Conservation (phyloP, 2,888 invertebrate genomes). For the Stictocephala bisonia region DNA sequence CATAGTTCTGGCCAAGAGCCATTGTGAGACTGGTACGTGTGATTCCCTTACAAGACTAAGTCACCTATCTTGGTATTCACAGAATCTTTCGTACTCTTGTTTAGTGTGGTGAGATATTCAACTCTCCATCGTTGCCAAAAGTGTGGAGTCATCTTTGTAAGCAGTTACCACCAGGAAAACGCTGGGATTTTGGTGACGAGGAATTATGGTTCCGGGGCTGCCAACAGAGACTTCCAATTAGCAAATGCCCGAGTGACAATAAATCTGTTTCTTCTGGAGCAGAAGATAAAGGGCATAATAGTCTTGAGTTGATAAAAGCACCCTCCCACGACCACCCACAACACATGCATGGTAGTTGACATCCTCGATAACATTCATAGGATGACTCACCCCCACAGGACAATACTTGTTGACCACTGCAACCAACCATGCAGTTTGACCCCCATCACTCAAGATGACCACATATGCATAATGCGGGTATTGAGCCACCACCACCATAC, state of each 20-base stretch:
- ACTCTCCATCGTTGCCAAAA: slow-evolving; percentile 59
- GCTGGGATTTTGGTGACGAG: slow-evolving; percentile 46
- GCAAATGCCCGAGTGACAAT: slow-evolving; percentile 61
- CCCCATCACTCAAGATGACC: too few relatives aligned
- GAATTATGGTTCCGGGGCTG: slow-evolving; percentile 56
- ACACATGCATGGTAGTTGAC: too few relatives aligned
- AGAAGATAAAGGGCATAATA: slow-evolving; percentile 56
- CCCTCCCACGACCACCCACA: too few relatives aligned
- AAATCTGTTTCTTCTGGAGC: slow-evolving; percentile 54
- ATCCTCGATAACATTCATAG: too few relatives aligned
- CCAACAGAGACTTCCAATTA: slow-evolving; percentile 56
- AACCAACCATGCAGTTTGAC: too few relatives aligned
- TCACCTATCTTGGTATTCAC: slow-evolving; percentile 51
- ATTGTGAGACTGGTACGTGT: slow-evolving; percentile 51
- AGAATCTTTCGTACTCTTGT: slow-evolving; percentile 50
- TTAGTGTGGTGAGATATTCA: slow-evolving; percentile 58
- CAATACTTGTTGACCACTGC: too few relatives aligned
- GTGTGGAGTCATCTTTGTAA: slow-evolving; percentile 56
- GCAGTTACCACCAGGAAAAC: slow-evolving; percentile 58
- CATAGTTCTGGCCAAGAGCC: slow-evolving; percentile 59
- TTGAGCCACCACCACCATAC: too few relatives aligned
- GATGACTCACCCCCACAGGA: too few relatives aligned
- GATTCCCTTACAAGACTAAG: slow-evolving; percentile 58
- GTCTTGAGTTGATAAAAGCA: slow-evolving; percentile 60
- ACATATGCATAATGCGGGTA: too few relatives aligned